Evolutionary conservation across 2,888 invertebrate genomes (phyloP), one percentile per base, ranked within the genome.

Genomic region (Drosophila helvetica): DNA sequence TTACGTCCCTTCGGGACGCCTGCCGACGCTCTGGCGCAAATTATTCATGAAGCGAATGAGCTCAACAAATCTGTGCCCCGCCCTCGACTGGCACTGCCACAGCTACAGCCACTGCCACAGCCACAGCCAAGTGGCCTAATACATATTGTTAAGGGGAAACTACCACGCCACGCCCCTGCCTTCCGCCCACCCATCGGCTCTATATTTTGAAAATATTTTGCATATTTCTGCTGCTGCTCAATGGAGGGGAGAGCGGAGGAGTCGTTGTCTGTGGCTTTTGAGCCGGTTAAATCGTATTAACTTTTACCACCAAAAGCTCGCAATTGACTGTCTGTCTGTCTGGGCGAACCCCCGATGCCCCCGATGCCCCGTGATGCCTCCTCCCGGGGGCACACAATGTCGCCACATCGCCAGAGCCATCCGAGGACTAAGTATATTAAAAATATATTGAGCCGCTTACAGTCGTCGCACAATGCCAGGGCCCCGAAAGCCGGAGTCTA

Each of bases 1-100:
- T 38, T 22, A 19, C 22, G 60, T 58, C 58, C 69, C 42, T 38
- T 6, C n/a, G 69, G 66, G 66, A 66, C 69, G 73, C 82, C 38
- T 66, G 73, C 82, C 85, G 81, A 87, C 87, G 67, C 85, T 82
- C 71, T 79, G 74, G 86, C 83, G 84, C 75, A 85, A 88, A 86
- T 86, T 86, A 86, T 86, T 85, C 85, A 85, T 85, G 87, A 81
- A 86, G 70, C 79, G 84, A 80, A 86, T 86, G 83, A 86, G 86
- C 83, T 81, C 79, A 78, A 83, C 83, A 86, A 86, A 86, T 86
- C 84, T 80, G 68, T n/a, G 63, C 68, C 25, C 30, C 50, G 56
- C 56, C 52, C 65, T 54, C 64, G 54, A 53, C 45, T 54, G 55
- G 52, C 55, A 42, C 33, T 33, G 33, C 33, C 33, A 33, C 33